Conservation (phyloP, 2,888 invertebrate species). For the Mythimna lalbum region DNA sequence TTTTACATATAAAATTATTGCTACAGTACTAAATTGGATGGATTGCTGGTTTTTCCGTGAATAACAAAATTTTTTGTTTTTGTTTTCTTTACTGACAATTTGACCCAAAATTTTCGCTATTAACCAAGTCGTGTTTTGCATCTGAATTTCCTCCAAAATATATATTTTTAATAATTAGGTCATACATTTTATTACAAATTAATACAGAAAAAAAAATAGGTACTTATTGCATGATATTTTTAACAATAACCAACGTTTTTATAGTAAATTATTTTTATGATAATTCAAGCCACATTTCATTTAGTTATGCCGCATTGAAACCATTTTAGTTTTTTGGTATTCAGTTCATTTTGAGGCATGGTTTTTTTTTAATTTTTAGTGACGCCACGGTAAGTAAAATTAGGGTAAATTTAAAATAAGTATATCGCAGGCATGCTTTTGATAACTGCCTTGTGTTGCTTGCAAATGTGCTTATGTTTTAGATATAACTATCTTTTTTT, state of each 20-base stretch:
- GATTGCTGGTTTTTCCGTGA: slow-evolving; percentile 71
- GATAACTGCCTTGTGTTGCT: slow-evolving; percentile 62
- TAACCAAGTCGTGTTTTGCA: slow-evolving; percentile 46
- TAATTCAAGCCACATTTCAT: slow-evolving; percentile 10
- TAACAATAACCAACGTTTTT: not conserved
- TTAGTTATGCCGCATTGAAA: slow-evolving; percentile 30
- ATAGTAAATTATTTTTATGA: not conserved
- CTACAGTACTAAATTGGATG: slow-evolving; percentile 76
- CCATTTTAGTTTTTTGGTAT: slow-evolving; percentile 38
- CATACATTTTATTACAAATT: not conserved
- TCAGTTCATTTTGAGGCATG: slow-evolving; percentile 13
- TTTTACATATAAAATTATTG: not conserved
- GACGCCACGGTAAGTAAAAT: slow-evolving; percentile 49
- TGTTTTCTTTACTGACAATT: slow-evolving; percentile 54
- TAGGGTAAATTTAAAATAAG: slow-evolving; percentile 10
- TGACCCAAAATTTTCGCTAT: slow-evolving; percentile 41
- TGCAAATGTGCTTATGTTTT: slow-evolving; percentile 67
- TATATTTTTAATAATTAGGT: slow-evolving; percentile 7
- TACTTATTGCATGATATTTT: slow-evolving; percentile 42
- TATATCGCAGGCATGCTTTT: slow-evolving; percentile 51
- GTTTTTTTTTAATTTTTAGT: slow-evolving; percentile 7
- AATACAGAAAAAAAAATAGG: not conserved
- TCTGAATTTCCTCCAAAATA: slow-evolving; percentile 20
- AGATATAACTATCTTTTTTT: slow-evolving; percentile 25
- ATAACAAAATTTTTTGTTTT: slow-evolving; percentile 69